A percentile compares a stretch with the other conserved stretches of the same genome.
Conservation (phyloP, 2,888 invertebrate species). For the Isoperla grammatica region DNA sequence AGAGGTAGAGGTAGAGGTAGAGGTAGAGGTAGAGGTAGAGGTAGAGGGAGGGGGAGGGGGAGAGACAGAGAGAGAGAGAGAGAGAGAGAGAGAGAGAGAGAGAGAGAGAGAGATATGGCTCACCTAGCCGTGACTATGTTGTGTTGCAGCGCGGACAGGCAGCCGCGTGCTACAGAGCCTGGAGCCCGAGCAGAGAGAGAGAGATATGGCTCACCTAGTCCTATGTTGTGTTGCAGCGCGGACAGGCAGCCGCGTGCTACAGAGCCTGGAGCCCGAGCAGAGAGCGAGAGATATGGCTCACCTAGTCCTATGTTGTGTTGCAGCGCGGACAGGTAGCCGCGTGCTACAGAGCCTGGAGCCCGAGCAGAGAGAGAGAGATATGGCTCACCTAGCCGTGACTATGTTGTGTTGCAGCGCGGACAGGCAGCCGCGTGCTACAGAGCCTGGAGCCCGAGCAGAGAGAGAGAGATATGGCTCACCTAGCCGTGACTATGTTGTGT, state of each 20-base stretch:
- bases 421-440: conserved; percentile 79
- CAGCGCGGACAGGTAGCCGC: conserved; percentile 86
- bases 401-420: conserved; percentile 77
- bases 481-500: too few relatives aligned
- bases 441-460: conserved; percentile 73
- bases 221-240: conserved; percentile 83
- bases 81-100: too few relatives aligned
- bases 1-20: too few relatives aligned
- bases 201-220: too few relatives aligned
- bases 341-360: conserved; percentile 72
- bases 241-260: conserved; percentile 76
- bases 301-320: conserved; percentile 69
- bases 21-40: too few relatives aligned
- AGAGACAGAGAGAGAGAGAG: too few relatives aligned
- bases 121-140: too few relatives aligned
- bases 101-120: too few relatives aligned
- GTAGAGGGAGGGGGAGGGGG: too few relatives aligned
- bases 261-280: conserved; percentile 70
- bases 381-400: conserved; percentile 82
- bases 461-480: conserved; percentile 75
- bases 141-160: conserved; percentile 78
- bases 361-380: conserved; percentile 77
- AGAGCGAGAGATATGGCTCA: conserved; percentile 81
- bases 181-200: conserved; percentile 70
- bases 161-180: conserved; percentile 78